phyloP scores from a whole-genome alignment of 2,888 invertebrate species.

The Actias luna region DNA sequence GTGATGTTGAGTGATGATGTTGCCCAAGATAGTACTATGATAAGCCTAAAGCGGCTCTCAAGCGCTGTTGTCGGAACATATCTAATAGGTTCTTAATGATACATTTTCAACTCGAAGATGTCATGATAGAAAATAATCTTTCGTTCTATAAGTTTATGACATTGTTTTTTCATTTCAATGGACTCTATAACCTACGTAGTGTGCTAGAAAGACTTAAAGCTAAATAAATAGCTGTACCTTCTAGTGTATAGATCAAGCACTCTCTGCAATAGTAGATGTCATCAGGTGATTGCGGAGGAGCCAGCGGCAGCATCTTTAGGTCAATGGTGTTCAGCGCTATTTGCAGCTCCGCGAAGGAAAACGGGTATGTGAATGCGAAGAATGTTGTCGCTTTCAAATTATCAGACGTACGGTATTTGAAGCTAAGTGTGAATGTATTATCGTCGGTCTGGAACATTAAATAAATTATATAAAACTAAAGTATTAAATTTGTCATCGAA shows the following conservation, averaged over 20 bases:
- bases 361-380: constrained; percentile 96
- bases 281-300: constrained; percentile 68
- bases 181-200: too few species aligned
- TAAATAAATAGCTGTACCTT: constrained; percentile 64
- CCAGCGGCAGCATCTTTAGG: constrained; percentile 75
- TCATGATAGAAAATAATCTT: too few species aligned
- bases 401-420: constrained; percentile 86
- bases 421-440: constrained; percentile 88
- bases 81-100: too few species aligned
- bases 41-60: too few species aligned
- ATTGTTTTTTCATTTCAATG: too few species aligned
- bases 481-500: too few species aligned
- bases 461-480: not conserved
- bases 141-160: too few species aligned
- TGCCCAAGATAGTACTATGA: too few species aligned
- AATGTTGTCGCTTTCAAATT: constrained; percentile 88
- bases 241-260: constrained; percentile 88
- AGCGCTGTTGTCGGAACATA: too few species aligned
- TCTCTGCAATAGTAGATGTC: constrained; percentile 94
- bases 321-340: constrained; percentile 87
- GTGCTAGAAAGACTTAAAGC: too few species aligned
- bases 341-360: constrained; percentile 91
- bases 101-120: too few species aligned
- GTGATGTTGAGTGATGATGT: too few species aligned
- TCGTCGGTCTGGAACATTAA: constrained; percentile 82